A percentile compares a stretch with the other conserved stretches of the same genome.
phyloP scores from a whole-genome alignment of 2,888 invertebrate genomes.

The Hemistola chrysoprasaria region DNA sequence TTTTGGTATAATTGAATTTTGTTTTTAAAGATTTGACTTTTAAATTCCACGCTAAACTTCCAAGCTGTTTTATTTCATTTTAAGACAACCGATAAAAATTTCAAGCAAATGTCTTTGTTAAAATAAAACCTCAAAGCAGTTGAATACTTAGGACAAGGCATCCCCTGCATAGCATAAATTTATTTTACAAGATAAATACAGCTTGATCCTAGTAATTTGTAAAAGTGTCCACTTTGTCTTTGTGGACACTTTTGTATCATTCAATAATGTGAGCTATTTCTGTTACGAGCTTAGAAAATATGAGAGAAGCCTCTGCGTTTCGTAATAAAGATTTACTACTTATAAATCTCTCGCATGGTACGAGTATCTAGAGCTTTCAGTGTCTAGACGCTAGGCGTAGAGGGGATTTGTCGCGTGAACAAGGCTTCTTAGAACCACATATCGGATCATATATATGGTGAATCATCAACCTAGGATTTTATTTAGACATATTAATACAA shows the following conservation, averaged over 20 bases:
- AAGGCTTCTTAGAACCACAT: conserved; percentile 38
- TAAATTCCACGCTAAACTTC: too few relatives aligned
- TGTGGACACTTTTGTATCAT: background rate
- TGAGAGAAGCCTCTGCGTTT: conserved; percentile 20
- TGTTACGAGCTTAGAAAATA: conserved; percentile 8
- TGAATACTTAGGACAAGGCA: conserved; percentile 7
- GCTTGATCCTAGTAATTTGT: background rate
- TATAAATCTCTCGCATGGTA: too few relatives aligned
- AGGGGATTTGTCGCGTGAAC: conserved; percentile 53
- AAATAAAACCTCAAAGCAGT: conserved; percentile 4
- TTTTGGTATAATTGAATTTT: too few relatives aligned
- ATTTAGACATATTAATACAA: too few relatives aligned
- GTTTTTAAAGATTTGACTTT: too few relatives aligned
- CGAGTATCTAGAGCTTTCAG: too few relatives aligned
- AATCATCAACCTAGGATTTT: too few relatives aligned
- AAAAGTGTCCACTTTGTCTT: too few relatives aligned
- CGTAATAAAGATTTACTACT: conserved; percentile 20
- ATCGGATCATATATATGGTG: too few relatives aligned
- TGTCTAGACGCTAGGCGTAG: conserved; percentile 28
- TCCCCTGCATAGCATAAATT: background rate
- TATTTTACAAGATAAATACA: background rate
- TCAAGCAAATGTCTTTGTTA: conserved; percentile 7
- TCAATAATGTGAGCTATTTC: conserved; percentile 12
- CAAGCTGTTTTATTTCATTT: too few relatives aligned
- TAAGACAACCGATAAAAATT: conserved; percentile 2